Evolutionary conservation across 2,888 invertebrate genomes (phyloP).

Genomic region (Cantharis rustica): DNA sequence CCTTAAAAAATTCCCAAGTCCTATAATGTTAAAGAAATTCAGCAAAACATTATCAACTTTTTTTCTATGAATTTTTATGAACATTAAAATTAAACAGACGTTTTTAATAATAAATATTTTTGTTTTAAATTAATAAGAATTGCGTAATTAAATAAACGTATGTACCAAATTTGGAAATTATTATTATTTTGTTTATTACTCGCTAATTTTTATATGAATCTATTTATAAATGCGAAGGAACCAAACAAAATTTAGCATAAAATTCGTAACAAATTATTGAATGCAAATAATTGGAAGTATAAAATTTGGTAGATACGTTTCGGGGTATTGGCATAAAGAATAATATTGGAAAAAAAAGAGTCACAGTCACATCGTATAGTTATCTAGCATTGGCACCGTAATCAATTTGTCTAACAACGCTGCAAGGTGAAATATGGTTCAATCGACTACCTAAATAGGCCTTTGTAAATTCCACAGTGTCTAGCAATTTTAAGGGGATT

Average conservation of each 20-base stretch:
- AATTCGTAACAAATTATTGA: too few relatives aligned
- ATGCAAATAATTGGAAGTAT: neutral
- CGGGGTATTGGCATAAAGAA: neutral
- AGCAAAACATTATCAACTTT: neutral
- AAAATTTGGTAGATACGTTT: neutral
- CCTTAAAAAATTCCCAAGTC: neutral
- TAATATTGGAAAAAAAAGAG: neutral
- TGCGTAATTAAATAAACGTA: neutral
- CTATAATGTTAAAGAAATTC: neutral
- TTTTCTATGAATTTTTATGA: neutral
- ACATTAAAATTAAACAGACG: neutral
- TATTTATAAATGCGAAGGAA: too few relatives aligned
- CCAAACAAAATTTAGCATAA: too few relatives aligned
- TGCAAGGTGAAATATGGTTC: constrained; percentile 29
- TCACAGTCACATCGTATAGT: neutral
- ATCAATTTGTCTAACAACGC: constrained; percentile 29
- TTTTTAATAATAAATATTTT: neutral
- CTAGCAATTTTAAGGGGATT: constrained; percentile 26
- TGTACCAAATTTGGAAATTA: neutral
- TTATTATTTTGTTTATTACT: neutral
- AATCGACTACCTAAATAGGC: constrained; percentile 22
- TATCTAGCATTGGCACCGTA: constrained; percentile 12
- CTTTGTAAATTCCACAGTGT: constrained; percentile 26
- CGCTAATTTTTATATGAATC: too few relatives aligned
- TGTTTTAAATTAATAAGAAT: neutral